Evolutionary conservation across 2,888 invertebrate species (phyloP).

Genomic region (Odontothrips loti): DNA sequence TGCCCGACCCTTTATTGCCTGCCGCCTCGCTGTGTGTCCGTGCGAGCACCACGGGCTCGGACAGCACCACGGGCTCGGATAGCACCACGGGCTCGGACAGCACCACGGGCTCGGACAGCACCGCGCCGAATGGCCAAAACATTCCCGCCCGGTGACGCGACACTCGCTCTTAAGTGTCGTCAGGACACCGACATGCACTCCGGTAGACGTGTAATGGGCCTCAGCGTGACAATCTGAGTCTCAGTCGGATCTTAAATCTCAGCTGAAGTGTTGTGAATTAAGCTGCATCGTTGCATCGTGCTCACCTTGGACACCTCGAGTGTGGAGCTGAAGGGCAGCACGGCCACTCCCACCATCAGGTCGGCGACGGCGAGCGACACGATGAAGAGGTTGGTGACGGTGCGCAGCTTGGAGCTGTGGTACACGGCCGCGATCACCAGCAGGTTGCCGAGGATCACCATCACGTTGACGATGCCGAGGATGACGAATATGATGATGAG

Average conservation of each 20-base stretch:
- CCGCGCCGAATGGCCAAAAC: too few species aligned
- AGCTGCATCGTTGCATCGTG: conserved; percentile 29
- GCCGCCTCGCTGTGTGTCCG: background rate
- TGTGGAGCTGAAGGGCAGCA: conserved; percentile 92
- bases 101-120: background rate
- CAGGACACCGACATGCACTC: too few species aligned
- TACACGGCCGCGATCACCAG: conserved; percentile 90
- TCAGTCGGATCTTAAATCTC: too few species aligned
- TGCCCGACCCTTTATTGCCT: too few species aligned
- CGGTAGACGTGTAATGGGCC: too few species aligned
- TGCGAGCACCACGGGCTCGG: background rate
- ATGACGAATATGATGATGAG: conserved; percentile 71
- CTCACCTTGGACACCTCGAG: conserved; percentile 86
- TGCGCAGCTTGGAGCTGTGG: conserved; percentile 84
- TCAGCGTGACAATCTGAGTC: too few species aligned
- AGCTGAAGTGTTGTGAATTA: too few species aligned
- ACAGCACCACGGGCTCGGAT: background rate
- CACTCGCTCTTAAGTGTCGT: too few species aligned
- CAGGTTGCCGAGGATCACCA: conserved; percentile 86
- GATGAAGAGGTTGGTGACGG: conserved; percentile 95
- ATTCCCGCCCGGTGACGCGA: too few species aligned
- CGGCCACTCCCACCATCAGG: conserved; percentile 89
- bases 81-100: background rate
- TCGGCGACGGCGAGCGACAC: conserved; percentile 95
- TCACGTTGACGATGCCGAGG: conserved; percentile 76